Evolutionary conservation across 2,113 vertebrate species (phyloP).

Genomic region (Budorcas taxicolor): DNA sequence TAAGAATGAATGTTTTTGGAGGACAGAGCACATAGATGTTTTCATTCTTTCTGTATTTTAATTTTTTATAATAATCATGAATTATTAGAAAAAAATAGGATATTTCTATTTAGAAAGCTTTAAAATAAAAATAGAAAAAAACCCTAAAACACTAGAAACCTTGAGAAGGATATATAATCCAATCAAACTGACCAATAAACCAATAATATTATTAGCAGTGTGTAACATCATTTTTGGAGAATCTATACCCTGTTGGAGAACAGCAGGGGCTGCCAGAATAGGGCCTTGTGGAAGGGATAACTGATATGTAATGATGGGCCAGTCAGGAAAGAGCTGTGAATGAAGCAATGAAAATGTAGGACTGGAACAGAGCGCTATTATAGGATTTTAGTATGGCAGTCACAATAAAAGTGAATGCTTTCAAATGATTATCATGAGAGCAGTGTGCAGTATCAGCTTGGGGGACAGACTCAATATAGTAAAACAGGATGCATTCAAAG

Average conservation of each 20-base stretch:
- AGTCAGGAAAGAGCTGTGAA: not conserved
- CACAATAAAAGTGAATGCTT: not conserved
- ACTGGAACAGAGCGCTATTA: not conserved
- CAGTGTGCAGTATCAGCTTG: not conserved
- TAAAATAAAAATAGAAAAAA: not conserved
- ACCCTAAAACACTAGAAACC: not conserved
- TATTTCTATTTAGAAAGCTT: not conserved
- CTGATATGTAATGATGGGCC: not conserved
- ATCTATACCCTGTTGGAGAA: not conserved
- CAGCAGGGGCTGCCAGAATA: not conserved
- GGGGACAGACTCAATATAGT: not conserved
- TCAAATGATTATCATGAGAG: constrained; percentile 13
- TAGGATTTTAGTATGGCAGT: constrained; percentile 3
- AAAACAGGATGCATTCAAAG: not conserved
- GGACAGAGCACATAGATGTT: not conserved
- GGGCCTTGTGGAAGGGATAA: not conserved
- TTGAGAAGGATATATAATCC: not conserved
- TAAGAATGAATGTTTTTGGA: not conserved
- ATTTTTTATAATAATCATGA: not conserved
- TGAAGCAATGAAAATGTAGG: not conserved
- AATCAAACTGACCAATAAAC: not conserved
- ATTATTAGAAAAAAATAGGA: not conserved
- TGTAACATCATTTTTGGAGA: not conserved
- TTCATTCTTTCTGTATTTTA: not conserved
- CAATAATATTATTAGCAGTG: not conserved